Conservation (phyloP, 2,113 vertebrate genomes). For the Nycticryphes semicollaris region DNA sequence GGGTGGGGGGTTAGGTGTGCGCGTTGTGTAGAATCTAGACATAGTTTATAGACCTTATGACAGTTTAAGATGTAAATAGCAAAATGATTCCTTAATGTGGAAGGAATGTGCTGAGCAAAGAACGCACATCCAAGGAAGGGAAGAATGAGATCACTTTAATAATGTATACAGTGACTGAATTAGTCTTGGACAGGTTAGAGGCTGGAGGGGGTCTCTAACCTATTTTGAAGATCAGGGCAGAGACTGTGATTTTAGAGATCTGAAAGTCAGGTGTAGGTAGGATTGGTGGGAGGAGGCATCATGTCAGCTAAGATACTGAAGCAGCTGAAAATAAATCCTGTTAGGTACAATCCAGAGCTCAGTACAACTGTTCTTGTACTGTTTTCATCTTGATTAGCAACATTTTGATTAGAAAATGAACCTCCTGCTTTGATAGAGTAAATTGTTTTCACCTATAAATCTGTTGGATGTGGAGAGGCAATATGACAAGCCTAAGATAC, state of each 20-base stretch:
- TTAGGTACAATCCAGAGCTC: background rate
- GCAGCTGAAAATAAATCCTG: background rate
- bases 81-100: background rate
- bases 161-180: background rate
- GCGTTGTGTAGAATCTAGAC: background rate
- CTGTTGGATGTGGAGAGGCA: background rate
- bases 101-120: constrained; percentile 44
- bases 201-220: background rate
- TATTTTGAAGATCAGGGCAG: background rate
- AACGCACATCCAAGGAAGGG: rapidly evolving
- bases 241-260: background rate
- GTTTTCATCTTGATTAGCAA: background rate
- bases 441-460: background rate
- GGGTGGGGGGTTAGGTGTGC: background rate
- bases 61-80: background rate
- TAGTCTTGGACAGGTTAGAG: background rate
- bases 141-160: background rate
- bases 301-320: background rate
- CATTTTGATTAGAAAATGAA: background rate
- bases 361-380: background rate
- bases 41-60: background rate
- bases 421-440: background rate
- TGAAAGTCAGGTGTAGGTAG: background rate
- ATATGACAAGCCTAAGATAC: background rate
- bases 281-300: background rate